Evolutionary conservation across 2,797 vertebrate genomes (phyloP), one percentile per base, ranked within the genome.

Genomic region (Ambastaia sidthimunki): DNA sequence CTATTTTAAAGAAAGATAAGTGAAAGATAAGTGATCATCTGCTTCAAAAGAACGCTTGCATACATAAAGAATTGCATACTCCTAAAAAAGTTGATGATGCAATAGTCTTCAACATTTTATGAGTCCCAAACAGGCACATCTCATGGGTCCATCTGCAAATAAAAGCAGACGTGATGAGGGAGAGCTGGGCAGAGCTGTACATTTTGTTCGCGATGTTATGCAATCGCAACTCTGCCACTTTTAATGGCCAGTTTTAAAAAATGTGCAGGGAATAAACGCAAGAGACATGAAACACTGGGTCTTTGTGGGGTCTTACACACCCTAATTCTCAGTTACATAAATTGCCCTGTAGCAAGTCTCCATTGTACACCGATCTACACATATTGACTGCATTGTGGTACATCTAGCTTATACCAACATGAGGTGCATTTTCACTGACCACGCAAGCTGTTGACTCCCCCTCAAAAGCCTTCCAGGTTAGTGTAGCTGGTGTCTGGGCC

Each of bases 71-170:
- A 66, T 48, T 48, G 72, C 62, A 11, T 15, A 59, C 57, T 69
- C 18, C 71, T 55, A 34, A 5, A 75, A 76, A 81, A 83, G 28
- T 37, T 48, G 72, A 77, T 85, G 84, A 86, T 59, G 85, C 85
- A 83, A 85, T 69, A 63, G 47, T 62, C 34, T 57, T 68, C 76
- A 63, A 15, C 44, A n/a, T 78, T 86, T 83, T 74, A 83, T 13
- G 15, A 83, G 50, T 47, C 67, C 25, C 34, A 47, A 80, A 59
- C 52, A 81, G 72, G 81, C 74, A 70, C 50, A 60, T 83, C 60
- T 74, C 57, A 68, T 3, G 10, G 74, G 19, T 41, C 48, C 57
- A 62, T 83, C 70, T 74, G 65, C 37, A 54, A 66, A 65, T 31
- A 67, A 80, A 80, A 74, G 68, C 76, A 81, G 55, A 78, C 15